Evolutionary conservation across 2,113 vertebrate species (phyloP).

Genomic region (Hemiscyllium ocellatum): DNA sequence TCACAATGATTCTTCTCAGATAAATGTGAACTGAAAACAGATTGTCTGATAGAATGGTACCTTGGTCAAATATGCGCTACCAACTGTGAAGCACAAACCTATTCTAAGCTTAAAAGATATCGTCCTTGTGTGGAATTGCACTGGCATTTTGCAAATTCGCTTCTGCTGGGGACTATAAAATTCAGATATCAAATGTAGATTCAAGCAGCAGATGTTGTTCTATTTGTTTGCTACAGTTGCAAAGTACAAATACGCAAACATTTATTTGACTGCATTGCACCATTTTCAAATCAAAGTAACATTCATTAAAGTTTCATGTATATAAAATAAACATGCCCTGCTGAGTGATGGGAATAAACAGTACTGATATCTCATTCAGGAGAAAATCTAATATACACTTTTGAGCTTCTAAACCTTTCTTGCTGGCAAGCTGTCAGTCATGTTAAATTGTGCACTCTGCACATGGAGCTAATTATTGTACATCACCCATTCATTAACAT

Average conservation of each 20-base stretch:
- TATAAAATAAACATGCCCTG: constrained; percentile 22
- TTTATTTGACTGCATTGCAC: constrained; percentile 37
- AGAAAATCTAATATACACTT: background rate
- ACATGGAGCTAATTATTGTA: background rate
- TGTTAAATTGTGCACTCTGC: background rate
- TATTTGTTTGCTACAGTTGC: background rate
- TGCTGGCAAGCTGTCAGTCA: background rate
- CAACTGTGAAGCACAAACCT: too few species aligned
- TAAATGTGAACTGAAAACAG: background rate
- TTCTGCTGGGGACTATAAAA: constrained; percentile 5
- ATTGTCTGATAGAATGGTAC: background rate
- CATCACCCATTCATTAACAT: constrained; percentile 1
- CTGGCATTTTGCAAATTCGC: too few species aligned
- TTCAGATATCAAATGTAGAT: background rate
- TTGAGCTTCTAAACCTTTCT: background rate
- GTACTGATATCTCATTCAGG: constrained; percentile 8
- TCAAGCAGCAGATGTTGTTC: background rate
- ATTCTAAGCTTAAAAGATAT: background rate
- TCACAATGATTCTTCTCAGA: background rate
- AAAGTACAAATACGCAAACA: constrained; percentile 8
- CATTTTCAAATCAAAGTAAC: constrained; percentile 32
- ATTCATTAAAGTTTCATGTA: constrained; percentile 36
- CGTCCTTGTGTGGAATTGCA: too few species aligned
- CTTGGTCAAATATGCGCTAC: background rate
- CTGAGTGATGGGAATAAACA: constrained; percentile 14